Percentiles rank a stretch among this genome's conserved stretches.
These are phyloP conservation scores for Crotalus horridus DNA, from an alignment of 2,113 vertebrate species.

Conservation along the genomic window DNA sequence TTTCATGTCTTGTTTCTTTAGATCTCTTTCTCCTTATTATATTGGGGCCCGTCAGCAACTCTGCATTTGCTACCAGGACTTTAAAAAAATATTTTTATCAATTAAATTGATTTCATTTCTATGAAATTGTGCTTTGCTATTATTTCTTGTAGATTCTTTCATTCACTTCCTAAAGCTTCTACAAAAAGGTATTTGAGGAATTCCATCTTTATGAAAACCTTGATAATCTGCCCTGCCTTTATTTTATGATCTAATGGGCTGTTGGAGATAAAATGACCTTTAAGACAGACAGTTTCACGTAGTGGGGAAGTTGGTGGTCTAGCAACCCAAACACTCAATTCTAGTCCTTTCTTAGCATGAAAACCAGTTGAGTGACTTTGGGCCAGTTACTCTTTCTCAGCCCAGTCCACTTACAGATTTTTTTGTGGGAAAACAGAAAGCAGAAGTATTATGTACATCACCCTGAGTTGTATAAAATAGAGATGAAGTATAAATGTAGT, in stretches of 20 bases:
- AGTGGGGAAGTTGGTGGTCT: neutral
- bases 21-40: neutral
- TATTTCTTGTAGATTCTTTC: neutral
- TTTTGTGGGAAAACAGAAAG: neutral
- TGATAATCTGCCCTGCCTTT: neutral
- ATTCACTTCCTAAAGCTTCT: neutral
- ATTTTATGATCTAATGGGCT: neutral
- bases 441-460: neutral
- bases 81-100: neutral
- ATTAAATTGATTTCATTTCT: neutral
- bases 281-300: neutral
- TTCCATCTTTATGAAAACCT: neutral
- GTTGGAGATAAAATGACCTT: neutral
- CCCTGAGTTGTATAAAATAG: neutral
- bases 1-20: neutral
- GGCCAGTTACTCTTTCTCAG: neutral
- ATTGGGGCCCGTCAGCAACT: neutral
- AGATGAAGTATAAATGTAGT: neutral
- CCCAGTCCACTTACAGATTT: neutral
- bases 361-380: neutral
- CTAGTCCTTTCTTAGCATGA: neutral
- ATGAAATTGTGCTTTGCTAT: constrained; percentile 1
- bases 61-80: neutral
- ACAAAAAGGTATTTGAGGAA: neutral
- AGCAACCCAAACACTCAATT: neutral